Evolutionary conservation across 2,888 invertebrate species (phyloP), one percentile per base, ranked within the genome.

Genomic region (Perizoma flavofasciatum): DNA sequence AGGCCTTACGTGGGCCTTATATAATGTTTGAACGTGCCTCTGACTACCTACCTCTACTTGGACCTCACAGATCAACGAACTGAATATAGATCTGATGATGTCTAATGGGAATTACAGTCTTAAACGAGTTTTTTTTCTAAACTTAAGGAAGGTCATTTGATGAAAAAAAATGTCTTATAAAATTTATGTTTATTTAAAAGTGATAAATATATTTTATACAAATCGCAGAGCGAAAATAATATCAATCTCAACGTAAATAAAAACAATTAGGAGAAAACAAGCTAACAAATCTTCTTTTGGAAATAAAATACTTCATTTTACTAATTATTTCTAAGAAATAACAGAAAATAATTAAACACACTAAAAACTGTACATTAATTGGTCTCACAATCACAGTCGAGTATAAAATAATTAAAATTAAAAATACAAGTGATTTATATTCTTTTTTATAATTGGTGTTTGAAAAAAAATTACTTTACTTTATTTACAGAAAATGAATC

Each of bases 361-460:
- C 50, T 40, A 57, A 61, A 34, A 53, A 63, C 58, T 53, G 55
- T 55, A 63, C 61, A 39, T 43, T 54, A 57, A 47, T 69, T 66
- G 67, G 69, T 69, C 64, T 65, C 49, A 61, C 41, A 56, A 63
- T 61, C 65, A 65, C 69, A 68, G 66, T 55, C 57, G 60, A 65
- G 59, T 69, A 64, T 64, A 7, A 55, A 53, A 63, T 43, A 55
- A 48, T 52, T 48, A 55, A 51, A 54, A 55, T 49, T 46, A 56
- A 48, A 51, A 11, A 47, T 33, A 53, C 11, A 35, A 22, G 32
- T 47, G 45, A 44, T 22, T 22, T 22, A 22, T 22, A 22, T 22
- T 22, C 22, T 22, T 22, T 22, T 22, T 22, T 22, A 22, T 22
- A 3, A 3, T 22, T 22, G 22, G 22, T 22, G 22, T 22, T 22